A percentile compares a stretch with the other conserved stretches of the same genome.
phyloP scores from a whole-genome alignment of 2,888 invertebrate species.

The Amphimallon solstitiale region DNA sequence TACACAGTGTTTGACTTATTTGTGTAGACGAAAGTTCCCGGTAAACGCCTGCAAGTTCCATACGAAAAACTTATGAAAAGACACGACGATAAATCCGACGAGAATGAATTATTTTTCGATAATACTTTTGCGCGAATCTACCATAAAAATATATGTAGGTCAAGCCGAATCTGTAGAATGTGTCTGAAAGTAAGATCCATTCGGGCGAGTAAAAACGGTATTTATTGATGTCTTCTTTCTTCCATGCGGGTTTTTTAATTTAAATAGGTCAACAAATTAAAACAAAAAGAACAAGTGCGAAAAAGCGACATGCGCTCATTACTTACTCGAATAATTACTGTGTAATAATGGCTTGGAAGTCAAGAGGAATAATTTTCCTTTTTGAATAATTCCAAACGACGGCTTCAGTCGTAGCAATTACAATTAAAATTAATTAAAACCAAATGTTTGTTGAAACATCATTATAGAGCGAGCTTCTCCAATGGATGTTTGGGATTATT shows the following conservation, averaged over 20 bases:
- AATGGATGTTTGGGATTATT: too few species aligned
- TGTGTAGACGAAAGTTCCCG: too few species aligned
- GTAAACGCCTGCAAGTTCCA: too few species aligned
- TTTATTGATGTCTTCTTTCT: slow-evolving; percentile 8
- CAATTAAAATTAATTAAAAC: slow-evolving; percentile 15
- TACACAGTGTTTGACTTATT: too few species aligned
- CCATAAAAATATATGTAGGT: slow-evolving; percentile 9
- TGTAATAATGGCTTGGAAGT: background rate
- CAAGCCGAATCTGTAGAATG: background rate
- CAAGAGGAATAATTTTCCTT: slow-evolving; percentile 7
- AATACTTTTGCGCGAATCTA: background rate
- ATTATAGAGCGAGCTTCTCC: too few species aligned
- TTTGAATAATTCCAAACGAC: slow-evolving; percentile 4
- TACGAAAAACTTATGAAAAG: too few species aligned
- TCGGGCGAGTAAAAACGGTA: background rate
- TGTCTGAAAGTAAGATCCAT: background rate
- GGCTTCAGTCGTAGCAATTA: background rate
- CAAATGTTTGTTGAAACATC: background rate
- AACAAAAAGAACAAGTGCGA: background rate
- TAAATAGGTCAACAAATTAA: slow-evolving; percentile 18
- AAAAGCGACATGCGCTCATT: background rate
- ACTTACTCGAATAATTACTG: slow-evolving; percentile 4
- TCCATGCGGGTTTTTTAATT: slow-evolving; percentile 6
- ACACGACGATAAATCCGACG: background rate
- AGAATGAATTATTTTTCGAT: slow-evolving; percentile 15